A percentile compares a stretch with the other conserved stretches of the same genome.
These are phyloP conservation scores for Acanthurus tractus DNA, from an alignment of 2,797 vertebrate genomes.

Conservation along the genomic window DNA sequence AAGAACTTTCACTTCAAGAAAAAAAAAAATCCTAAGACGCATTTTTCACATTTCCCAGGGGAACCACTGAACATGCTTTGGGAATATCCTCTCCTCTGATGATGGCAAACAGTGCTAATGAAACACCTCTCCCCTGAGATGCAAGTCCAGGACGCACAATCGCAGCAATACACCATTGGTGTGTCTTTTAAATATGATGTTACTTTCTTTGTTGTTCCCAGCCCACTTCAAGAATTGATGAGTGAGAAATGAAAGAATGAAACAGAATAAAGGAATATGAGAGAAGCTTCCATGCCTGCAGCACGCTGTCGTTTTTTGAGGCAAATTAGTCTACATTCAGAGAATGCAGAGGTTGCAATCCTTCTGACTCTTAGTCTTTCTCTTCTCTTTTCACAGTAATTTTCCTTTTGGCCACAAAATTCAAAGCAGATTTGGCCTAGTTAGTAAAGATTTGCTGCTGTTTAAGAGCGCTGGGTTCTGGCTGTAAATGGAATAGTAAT, in stretches of 20 bases:
- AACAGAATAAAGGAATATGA: slow-evolving; percentile 1
- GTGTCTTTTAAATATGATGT: slow-evolving; percentile 4
- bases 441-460: slow-evolving; percentile 47
- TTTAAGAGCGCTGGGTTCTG: background rate
- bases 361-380: slow-evolving; percentile 10
- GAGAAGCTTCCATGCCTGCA: slow-evolving; percentile 15
- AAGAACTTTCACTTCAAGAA: background rate
- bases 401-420: slow-evolving; percentile 47
- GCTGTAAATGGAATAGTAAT: background rate
- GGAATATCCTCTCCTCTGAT: slow-evolving; percentile 19
- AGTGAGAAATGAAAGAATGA: slow-evolving; percentile 3
- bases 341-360: slow-evolving; percentile 19
- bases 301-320: slow-evolving; percentile 26
- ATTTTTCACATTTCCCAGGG: background rate
- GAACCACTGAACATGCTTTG: background rate
- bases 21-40: background rate
- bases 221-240: slow-evolving; percentile 21
- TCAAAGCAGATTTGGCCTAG: slow-evolving; percentile 50
- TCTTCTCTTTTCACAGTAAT: background rate
- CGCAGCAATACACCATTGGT: slow-evolving; percentile 13
- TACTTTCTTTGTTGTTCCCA: slow-evolving; percentile 2
- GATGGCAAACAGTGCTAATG: slow-evolving; percentile 4
- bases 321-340: slow-evolving; percentile 53
- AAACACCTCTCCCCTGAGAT: slow-evolving; percentile 25
- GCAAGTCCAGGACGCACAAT: background rate